phyloP scores from a whole-genome alignment of 35 echinoderm and acorn worm genomes.

The Acanthaster planci region DNA sequence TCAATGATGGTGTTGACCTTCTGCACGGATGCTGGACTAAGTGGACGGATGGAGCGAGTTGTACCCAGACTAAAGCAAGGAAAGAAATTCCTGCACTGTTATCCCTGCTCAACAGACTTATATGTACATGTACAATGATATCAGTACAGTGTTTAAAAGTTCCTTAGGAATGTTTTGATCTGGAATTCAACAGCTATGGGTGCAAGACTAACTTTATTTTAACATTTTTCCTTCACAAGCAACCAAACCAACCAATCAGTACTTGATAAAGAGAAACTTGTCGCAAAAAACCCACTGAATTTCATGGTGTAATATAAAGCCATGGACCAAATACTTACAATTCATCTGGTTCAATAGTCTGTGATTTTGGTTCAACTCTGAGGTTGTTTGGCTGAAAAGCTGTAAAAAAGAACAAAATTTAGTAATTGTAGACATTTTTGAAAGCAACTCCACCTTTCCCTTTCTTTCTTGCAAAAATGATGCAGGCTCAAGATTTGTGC shows the following conservation, averaged over 20 bases:
- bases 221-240: too few species aligned
- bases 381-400: slow-evolving; percentile 83
- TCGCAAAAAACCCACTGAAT: too few species aligned
- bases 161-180: neutral
- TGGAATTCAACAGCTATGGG: too few species aligned
- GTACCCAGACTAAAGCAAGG: slow-evolving; percentile 65
- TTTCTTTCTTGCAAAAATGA: too few species aligned
- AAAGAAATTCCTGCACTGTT: neutral
- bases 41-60: slow-evolving; percentile 71
- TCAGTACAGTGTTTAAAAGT: neutral
- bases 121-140: neutral
- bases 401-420: slow-evolving; percentile 16
- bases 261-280: too few species aligned
- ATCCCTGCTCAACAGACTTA: neutral
- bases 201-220: too few species aligned
- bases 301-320: too few species aligned
- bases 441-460: too few species aligned
- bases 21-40: slow-evolving; percentile 69
- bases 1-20: slow-evolving; percentile 47
- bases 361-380: slow-evolving; percentile 57
- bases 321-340: slow-evolving; percentile 75
- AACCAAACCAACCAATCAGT: too few species aligned
- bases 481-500: too few species aligned
- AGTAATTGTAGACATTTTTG: too few species aligned
- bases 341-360: slow-evolving; percentile 71